Evolutionary conservation across 1,140 invertebrate species (phyloP).

Genomic region (Stenopsyche tienmushanensis): DNA sequence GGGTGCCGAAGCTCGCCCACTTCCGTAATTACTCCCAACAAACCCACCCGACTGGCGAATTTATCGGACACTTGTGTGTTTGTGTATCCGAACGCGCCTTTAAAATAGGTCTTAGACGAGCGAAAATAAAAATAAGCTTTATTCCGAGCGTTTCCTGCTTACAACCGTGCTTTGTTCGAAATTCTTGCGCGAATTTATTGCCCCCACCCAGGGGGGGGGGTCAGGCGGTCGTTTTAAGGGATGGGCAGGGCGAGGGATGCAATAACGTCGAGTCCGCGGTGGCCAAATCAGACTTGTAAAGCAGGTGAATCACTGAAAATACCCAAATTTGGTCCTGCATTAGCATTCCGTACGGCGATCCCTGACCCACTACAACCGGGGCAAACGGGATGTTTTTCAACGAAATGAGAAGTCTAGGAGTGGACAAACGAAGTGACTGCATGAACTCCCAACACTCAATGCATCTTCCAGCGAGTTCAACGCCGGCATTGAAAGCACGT

Average conservation of each 20-base stretch:
- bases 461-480: too few relatives aligned
- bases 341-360: constrained; percentile 19
- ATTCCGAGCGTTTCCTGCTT: too few relatives aligned
- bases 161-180: too few relatives aligned
- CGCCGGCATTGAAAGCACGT: too few relatives aligned
- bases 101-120: too few relatives aligned
- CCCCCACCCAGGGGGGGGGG: neutral
- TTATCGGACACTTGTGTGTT: too few relatives aligned
- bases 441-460: neutral
- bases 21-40: too few relatives aligned
- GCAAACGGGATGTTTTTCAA: neutral
- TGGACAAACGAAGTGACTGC: neutral
- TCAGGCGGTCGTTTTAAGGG: neutral
- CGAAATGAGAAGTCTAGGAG: neutral
- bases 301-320: constrained; percentile 27
- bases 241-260: neutral
- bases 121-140: too few relatives aligned
- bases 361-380: constrained; percentile 1
- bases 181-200: neutral
- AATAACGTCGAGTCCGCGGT: constrained; percentile 10
- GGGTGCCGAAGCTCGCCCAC: too few relatives aligned
- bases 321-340: constrained; percentile 20
- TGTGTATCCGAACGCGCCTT: too few relatives aligned
- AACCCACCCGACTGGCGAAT: too few relatives aligned
- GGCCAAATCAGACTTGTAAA: constrained; percentile 34